Evolutionary conservation across 2,113 vertebrate genomes (phyloP), one percentile per base, ranked within the genome.

Genomic region (Naja naja): DNA sequence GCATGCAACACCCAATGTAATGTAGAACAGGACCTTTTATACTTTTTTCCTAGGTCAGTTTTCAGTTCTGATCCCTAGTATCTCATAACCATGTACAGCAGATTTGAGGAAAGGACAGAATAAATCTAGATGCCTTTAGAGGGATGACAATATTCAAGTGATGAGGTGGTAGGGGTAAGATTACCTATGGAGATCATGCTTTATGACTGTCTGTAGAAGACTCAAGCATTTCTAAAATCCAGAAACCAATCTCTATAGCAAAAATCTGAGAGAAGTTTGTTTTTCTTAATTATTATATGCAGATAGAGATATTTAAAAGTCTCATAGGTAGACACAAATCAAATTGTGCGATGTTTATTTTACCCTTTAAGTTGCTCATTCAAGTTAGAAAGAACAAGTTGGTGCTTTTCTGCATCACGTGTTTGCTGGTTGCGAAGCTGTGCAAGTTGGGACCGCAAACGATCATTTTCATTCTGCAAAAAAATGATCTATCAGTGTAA

Each of bases 301-400:
- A 91, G 88, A 2, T 5, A 92, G 45, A 90, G 90, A 94, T 1
- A 14, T 88, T 43, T 30, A 88, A 90, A n/a, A 43, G 85, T 60
- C n/a, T 52, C n/a, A 43, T 69, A 27, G 8, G 1, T 53, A 18
- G 43, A 94, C 10, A 0, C 88, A 88, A 1, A 4, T 12, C 49
- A 1, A 1, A 49, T 23, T 0, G 0, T 25, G 39, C 34, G 14
- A 95, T 27, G 0, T 22, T 47, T 0, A 0, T n/a, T 91, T 97
- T 96, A 99, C 99, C 98, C 98, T 97, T 97, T 98, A 20, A 99
- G 98, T 93, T 99, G 98, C 11, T 99, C 98, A 52, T 98, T 99
- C 90, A 99, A 97, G 90, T 97, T 97, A 88, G 96, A 97, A 45
- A 99, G 96, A 55, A 98, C 95, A 55, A 98, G 95, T 43, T 98